Conservation (phyloP, 2,888 invertebrate genomes). For the Spilarctia lutea region DNA sequence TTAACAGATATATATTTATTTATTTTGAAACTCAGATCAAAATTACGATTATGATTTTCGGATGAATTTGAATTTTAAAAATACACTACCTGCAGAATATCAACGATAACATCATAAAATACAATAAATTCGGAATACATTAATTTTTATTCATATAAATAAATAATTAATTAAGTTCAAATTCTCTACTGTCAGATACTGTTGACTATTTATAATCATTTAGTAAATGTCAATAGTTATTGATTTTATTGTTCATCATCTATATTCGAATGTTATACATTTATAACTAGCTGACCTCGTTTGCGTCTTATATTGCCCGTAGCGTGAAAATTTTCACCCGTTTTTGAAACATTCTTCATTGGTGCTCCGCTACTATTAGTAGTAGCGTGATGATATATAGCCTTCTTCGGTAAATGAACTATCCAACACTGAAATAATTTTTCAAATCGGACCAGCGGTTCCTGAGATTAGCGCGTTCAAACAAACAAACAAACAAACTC, state of each 20-base stretch:
- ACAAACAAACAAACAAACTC: no score
- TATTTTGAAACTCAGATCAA: not conserved
- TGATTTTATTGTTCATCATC: slow-evolving; percentile 37
- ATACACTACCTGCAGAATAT: not conserved
- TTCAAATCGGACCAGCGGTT: no score
- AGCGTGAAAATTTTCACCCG: no score
- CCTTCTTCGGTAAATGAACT: no score
- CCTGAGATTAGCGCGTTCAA: no score
- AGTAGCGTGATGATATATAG: no score
- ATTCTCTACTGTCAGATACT: not conserved
- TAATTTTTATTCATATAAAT: slow-evolving; percentile 16
- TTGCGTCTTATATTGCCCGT: no score
- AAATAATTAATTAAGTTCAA: slow-evolving; percentile 13
- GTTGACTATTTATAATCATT: slow-evolving; percentile 10
- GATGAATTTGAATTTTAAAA: not conserved
- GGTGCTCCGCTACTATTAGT: no score
- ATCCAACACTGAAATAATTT: no score
- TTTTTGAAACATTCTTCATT: no score
- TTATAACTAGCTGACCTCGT: no score
- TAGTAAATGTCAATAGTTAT: slow-evolving; percentile 38
- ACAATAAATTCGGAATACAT: not conserved
- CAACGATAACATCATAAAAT: not conserved
- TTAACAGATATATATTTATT: not conserved
- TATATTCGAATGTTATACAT: slow-evolving; percentile 15
- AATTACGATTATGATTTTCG: not conserved